Evolutionary conservation across 2,113 vertebrate genomes (phyloP).

Genomic region (Spheniscus mendiculus): DNA sequence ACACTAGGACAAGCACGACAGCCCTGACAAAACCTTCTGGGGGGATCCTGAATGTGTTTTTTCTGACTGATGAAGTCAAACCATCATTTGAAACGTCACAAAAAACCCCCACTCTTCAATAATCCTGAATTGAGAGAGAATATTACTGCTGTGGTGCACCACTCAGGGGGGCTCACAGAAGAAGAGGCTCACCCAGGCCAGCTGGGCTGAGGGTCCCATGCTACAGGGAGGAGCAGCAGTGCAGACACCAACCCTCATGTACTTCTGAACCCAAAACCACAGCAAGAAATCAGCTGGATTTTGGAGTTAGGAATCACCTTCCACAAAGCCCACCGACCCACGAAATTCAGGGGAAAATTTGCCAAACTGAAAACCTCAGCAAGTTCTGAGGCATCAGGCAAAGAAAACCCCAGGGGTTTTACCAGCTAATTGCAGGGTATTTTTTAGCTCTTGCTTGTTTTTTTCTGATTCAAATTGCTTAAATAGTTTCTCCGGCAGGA

Average conservation of each 20-base stretch:
- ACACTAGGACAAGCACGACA: neutral
- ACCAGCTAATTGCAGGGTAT: neutral
- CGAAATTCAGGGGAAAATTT: neutral
- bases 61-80: neutral
- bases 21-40: neutral
- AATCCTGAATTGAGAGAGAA: neutral
- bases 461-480: neutral
- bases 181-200: neutral
- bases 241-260: neutral
- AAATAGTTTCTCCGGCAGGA: neutral
- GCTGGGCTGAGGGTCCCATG: neutral
- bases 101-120: rapidly evolving
- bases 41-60: neutral
- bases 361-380: neutral
- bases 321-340: neutral
- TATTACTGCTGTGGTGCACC: neutral
- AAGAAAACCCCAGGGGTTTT: neutral
- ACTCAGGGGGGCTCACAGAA: neutral
- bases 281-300: neutral
- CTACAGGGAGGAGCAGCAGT: neutral
- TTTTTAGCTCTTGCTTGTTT: neutral
- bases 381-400: neutral
- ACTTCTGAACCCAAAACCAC: neutral
- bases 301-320: neutral
- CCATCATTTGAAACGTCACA: neutral